Evolutionary conservation across 2,113 vertebrate species (phyloP).

Genomic region (Salvelinus fontinalis): DNA sequence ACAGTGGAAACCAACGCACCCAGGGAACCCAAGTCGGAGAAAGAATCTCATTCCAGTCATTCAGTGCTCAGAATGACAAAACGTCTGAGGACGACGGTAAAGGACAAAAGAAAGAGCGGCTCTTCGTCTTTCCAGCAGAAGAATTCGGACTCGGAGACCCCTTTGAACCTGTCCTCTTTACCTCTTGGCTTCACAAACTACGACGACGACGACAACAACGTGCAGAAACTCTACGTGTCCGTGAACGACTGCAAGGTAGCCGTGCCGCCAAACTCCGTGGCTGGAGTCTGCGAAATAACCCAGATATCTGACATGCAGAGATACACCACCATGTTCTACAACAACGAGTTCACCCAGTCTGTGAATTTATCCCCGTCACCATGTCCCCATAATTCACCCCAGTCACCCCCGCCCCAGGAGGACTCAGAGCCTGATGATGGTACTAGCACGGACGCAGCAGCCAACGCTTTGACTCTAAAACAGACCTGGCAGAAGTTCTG

Average conservation of each 20-base stretch:
- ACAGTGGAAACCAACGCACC: conserved; percentile 33
- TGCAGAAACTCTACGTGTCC: conserved; percentile 33
- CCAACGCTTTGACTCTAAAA: conserved; percentile 72
- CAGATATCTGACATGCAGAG: conserved; percentile 69
- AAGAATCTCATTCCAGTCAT: neutral
- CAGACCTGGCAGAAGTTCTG: conserved; percentile 83
- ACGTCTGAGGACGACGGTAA: neutral
- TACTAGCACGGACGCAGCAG: conserved; percentile 39
- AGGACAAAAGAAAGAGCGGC: conserved; percentile 38
- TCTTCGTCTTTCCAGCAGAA: conserved; percentile 54
- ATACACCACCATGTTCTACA: conserved; percentile 58
- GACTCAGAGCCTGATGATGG: conserved; percentile 24
- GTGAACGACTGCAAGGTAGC: conserved; percentile 41
- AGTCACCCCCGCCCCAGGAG: conserved; percentile 22
- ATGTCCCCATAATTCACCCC: conserved; percentile 44
- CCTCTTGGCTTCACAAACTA: conserved; percentile 48
- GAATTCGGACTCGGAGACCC: conserved; percentile 35
- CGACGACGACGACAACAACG: conserved; percentile 31
- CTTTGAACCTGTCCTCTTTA: conserved; percentile 51
- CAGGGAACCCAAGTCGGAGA: conserved; percentile 28
- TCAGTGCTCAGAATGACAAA: conserved; percentile 43
- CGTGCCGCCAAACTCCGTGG: conserved; percentile 63
- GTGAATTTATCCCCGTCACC: conserved; percentile 47
- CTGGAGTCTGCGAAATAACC: conserved; percentile 60
- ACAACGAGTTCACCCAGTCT: conserved; percentile 41